These are phyloP conservation scores for Paramormyrops kingsleyae DNA, from an alignment of 2,113 vertebrate genomes.

Conservation along the genomic window DNA sequence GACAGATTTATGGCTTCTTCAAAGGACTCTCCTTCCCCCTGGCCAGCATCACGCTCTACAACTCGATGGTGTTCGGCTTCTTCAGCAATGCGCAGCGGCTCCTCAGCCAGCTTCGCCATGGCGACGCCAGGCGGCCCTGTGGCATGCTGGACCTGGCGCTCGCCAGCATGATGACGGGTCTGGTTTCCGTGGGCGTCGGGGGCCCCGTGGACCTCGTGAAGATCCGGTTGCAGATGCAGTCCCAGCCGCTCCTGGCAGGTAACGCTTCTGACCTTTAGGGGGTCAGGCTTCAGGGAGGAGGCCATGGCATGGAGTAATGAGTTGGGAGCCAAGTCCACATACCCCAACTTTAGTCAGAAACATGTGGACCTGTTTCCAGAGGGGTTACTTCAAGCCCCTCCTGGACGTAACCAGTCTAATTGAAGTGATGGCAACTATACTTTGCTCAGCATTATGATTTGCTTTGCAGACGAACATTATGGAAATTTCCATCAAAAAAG, in stretches of 20 bases:
- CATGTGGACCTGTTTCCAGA: background rate
- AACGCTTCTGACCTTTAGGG: slow-evolving; percentile 9
- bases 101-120: slow-evolving; percentile 66
- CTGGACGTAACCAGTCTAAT: background rate
- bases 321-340: background rate
- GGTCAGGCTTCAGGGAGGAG: background rate
- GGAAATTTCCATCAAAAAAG: background rate
- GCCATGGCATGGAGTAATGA: background rate
- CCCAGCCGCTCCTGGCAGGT: slow-evolving; percentile 67
- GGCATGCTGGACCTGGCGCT: slow-evolving; percentile 64
- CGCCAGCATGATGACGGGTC: slow-evolving; percentile 75
- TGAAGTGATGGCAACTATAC: background rate
- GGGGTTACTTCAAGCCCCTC: background rate
- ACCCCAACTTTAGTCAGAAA: background rate
- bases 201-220: slow-evolving; percentile 88
- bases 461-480: background rate
- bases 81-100: slow-evolving; percentile 78
- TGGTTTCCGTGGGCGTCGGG: slow-evolving; percentile 77
- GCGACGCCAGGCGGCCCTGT: slow-evolving; percentile 27
- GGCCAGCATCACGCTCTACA: slow-evolving; percentile 82
- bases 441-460: background rate
- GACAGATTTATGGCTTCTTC: slow-evolving; percentile 81
- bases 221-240: slow-evolving; percentile 95
- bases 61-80: slow-evolving; percentile 84
- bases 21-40: slow-evolving; percentile 97